A percentile compares a stretch with the other conserved stretches of the same genome.
These are phyloP conservation scores for Ips nitidus DNA, from an alignment of 1,140 invertebrate species.

Conservation along the genomic window DNA sequence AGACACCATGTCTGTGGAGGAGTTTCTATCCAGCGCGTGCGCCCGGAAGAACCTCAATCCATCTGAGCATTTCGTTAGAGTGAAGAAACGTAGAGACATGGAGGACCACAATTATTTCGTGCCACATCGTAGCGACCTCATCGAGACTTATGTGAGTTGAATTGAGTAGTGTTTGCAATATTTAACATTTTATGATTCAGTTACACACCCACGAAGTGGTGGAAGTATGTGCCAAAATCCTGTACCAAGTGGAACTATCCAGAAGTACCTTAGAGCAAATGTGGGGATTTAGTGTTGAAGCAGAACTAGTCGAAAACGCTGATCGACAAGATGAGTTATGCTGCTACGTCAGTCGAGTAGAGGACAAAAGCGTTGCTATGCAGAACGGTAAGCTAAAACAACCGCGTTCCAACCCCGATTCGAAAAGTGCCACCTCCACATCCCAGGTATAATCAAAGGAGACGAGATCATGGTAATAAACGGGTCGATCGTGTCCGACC, in stretches of 20 bases:
- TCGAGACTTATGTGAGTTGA: constrained; percentile 93
- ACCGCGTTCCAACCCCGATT: background rate
- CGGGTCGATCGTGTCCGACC: constrained; percentile 93
- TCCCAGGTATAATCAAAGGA: constrained; percentile 88
- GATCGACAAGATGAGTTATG: constrained; percentile 95
- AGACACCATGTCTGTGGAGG: constrained; percentile 91
- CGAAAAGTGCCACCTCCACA: background rate
- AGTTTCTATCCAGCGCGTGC: constrained; percentile 90
- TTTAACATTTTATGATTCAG: constrained; percentile 55
- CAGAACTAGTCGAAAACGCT: constrained; percentile 93
- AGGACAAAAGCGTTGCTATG: constrained; percentile 92
- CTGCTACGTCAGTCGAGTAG: constrained; percentile 93
- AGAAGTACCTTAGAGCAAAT: constrained; percentile 87
- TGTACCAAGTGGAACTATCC: constrained; percentile 94
- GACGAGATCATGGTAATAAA: constrained; percentile 99
- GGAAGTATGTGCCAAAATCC: constrained; percentile 94
- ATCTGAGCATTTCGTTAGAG: constrained; percentile 93
- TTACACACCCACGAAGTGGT: constrained; percentile 93
- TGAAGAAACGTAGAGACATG: constrained; percentile 92
- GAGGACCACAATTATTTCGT: constrained; percentile 96
- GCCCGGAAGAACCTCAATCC: constrained; percentile 86
- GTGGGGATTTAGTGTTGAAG: constrained; percentile 98
- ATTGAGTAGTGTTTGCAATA: background rate
- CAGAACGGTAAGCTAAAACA: constrained; percentile 76
- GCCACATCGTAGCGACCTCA: constrained; percentile 85